Percentiles rank a stretch among this genome's conserved stretches.
phyloP scores from a whole-genome alignment of 1,140 invertebrate genomes.

The Tenebrio molitor region DNA sequence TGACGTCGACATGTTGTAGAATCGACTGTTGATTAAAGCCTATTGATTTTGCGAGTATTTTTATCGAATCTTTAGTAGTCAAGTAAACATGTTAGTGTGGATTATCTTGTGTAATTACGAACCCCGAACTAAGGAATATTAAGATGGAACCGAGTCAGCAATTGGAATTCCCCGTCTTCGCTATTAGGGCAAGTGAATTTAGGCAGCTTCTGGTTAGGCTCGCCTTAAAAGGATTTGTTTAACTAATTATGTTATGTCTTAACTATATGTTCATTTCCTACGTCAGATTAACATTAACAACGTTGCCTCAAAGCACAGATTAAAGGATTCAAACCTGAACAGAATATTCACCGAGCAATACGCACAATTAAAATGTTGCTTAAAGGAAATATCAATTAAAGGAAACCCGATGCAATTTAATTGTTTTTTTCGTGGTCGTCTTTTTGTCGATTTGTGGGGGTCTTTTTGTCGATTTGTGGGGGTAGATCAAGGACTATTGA shows the following conservation, averaged over 20 bases:
- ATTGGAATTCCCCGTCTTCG: conserved; percentile 33
- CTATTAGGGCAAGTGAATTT: conserved; percentile 33
- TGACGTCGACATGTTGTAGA: no score
- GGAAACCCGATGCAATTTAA: no score
- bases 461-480: no score
- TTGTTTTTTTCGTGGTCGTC: no score
- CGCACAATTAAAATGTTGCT: background rate
- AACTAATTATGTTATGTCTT: conserved; percentile 41
- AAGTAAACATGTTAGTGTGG: conserved; percentile 26
- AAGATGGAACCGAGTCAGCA: conserved; percentile 29
- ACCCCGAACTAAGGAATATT: conserved; percentile 29
- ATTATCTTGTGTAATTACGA: conserved; percentile 32
- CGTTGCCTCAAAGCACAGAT: conserved; percentile 16
- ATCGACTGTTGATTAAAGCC: background rate
- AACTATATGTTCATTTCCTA: conserved; percentile 38
- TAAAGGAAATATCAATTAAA: no score
- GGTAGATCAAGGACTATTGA: background rate
- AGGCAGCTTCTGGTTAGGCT: conserved; percentile 33
- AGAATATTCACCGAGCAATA: conserved; percentile 2
- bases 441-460: no score
- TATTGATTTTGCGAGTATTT: conserved; percentile 25
- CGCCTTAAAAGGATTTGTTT: conserved; percentile 39
- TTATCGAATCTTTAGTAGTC: conserved; percentile 12
- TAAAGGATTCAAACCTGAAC: conserved; percentile 6
- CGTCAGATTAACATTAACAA: conserved; percentile 31